A percentile compares a stretch with the other conserved stretches of the same genome.
These are phyloP conservation scores for Patella ulyssiponensis DNA, from an alignment of 2,888 invertebrate species.

Conservation along the genomic window DNA sequence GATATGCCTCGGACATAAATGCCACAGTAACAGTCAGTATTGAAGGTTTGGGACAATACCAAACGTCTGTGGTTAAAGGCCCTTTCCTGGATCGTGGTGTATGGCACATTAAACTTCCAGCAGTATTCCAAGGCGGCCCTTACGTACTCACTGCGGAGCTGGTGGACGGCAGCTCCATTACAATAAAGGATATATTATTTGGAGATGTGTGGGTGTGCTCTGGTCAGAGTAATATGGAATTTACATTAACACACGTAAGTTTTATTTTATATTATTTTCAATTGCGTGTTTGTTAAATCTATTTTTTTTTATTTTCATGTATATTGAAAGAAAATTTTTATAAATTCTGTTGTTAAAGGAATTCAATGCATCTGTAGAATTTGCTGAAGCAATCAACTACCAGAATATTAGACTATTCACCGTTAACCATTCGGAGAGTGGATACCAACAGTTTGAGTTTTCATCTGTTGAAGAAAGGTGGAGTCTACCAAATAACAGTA, in stretches of 20 bases:
- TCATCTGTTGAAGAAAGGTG: slow-evolving; percentile 45
- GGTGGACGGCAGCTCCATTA: slow-evolving; percentile 30
- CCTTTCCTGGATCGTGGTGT: slow-evolving; percentile 25
- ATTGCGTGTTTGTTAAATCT: too few relatives aligned
- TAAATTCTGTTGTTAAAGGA: slow-evolving; percentile 35
- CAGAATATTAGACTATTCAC: slow-evolving; percentile 57
- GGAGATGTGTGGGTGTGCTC: slow-evolving; percentile 71
- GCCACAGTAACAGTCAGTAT: slow-evolving; percentile 30
- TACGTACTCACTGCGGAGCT: slow-evolving; percentile 43
- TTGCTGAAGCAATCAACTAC: slow-evolving; percentile 47
- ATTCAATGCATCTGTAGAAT: slow-evolving; percentile 51
- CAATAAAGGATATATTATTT: slow-evolving; percentile 62
- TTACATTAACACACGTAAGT: slow-evolving; percentile 51
- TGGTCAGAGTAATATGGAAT: slow-evolving; percentile 69
- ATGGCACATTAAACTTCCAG: slow-evolving; percentile 48
- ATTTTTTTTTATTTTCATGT: too few relatives aligned
- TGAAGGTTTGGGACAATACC: neutral
- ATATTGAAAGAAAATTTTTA: too few relatives aligned
- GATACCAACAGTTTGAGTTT: slow-evolving; percentile 44
- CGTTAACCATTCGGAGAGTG: slow-evolving; percentile 39
- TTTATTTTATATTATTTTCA: neutral
- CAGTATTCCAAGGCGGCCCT: slow-evolving; percentile 44
- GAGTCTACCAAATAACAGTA: slow-evolving; percentile 54
- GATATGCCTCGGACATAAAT: slow-evolving; percentile 35
- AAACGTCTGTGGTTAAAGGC: slow-evolving; percentile 17